Evolutionary conservation across 2,797 vertebrate genomes (phyloP).

Genomic region (Hoplostethus atlanticus): DNA sequence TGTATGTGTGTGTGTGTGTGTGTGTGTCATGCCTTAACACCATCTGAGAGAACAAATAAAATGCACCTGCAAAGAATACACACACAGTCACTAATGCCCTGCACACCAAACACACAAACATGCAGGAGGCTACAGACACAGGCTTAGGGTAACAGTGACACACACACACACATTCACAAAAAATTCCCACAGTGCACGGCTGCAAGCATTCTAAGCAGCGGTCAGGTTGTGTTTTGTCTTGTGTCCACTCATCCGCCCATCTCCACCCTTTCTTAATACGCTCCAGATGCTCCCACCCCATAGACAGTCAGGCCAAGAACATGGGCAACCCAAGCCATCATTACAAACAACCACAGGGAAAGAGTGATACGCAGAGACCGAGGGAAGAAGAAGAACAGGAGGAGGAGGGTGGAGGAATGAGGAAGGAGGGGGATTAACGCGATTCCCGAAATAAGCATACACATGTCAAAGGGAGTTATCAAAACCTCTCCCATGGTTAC

Average conservation of each 20-base stretch:
- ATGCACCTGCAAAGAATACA: slow-evolving; percentile 37
- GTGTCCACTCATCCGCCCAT: slow-evolving; percentile 68
- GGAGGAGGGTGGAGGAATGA: slow-evolving; percentile 42
- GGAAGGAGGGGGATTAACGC: slow-evolving; percentile 73
- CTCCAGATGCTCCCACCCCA: slow-evolving; percentile 81
- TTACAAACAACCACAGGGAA: slow-evolving; percentile 76
- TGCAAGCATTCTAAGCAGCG: slow-evolving; percentile 39
- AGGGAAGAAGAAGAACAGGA: slow-evolving; percentile 14
- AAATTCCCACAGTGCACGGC: slow-evolving; percentile 35
- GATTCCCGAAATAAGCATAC: slow-evolving; percentile 79
- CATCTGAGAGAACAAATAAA: slow-evolving; percentile 43
- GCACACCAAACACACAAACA: background rate
- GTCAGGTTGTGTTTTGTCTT: slow-evolving; percentile 61
- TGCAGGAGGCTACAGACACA: background rate
- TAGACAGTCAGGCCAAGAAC: slow-evolving; percentile 77
- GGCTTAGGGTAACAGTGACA: background rate
- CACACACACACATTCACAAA: slow-evolving; percentile 14
- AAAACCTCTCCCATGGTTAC: slow-evolving; percentile 55
- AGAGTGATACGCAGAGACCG: slow-evolving; percentile 67
- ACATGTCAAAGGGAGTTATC: slow-evolving; percentile 75
- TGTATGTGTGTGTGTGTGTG: slow-evolving; percentile 11
- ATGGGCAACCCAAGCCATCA: slow-evolving; percentile 70
- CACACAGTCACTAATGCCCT: background rate
- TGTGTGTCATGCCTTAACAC: slow-evolving; percentile 46
- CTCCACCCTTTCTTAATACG: slow-evolving; percentile 68